These are phyloP conservation scores for Ephialtes manifestator DNA, from an alignment of 2,888 invertebrate genomes.

Conservation along the genomic window DNA sequence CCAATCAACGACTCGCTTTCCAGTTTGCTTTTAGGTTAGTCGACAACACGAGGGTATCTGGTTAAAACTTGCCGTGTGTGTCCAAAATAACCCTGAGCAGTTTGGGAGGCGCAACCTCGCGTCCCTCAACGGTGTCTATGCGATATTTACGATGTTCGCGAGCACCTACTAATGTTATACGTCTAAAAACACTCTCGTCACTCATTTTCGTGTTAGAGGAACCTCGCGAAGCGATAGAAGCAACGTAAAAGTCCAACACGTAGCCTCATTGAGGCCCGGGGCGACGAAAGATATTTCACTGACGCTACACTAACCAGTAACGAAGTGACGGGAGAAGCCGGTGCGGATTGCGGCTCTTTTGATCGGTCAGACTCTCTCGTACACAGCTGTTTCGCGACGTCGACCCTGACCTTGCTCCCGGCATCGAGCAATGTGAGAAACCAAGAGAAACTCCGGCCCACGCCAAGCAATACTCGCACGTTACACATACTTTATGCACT, in stretches of 20 bases:
- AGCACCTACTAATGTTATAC: neutral
- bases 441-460: slow-evolving; percentile 73
- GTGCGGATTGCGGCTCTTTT: neutral
- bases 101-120: no score
- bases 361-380: slow-evolving; percentile 43
- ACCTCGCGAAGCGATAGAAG: neutral
- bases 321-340: neutral
- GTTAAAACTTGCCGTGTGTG: no score
- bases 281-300: slow-evolving; percentile 10
- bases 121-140: neutral
- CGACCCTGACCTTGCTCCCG: slow-evolving; percentile 79
- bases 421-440: slow-evolving; percentile 65
- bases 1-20: no score
- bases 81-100: no score
- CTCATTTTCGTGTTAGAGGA: neutral
- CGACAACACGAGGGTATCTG: no score
- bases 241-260: neutral
- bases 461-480: slow-evolving; percentile 55
- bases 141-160: slow-evolving; percentile 11
- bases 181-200: slow-evolving; percentile 4
- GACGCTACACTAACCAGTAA: slow-evolving; percentile 11
- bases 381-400: slow-evolving; percentile 81
- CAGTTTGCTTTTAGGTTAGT: no score
- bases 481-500: slow-evolving; percentile 11
- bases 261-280: neutral